Conservation (phyloP, 2,888 invertebrate species). For the Drosophila planitibia region DNA sequence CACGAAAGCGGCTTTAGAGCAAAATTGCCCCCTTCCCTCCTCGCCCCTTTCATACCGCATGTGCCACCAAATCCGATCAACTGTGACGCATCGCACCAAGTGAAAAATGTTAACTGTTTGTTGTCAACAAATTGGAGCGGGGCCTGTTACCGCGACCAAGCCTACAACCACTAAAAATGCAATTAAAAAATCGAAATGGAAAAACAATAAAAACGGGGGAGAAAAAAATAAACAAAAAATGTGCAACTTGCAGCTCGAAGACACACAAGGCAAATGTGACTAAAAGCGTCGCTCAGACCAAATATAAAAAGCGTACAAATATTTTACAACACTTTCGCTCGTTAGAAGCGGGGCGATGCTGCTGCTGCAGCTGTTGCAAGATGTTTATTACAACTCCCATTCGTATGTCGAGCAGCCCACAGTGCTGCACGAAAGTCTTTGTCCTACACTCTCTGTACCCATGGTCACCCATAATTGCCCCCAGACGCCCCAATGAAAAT, state of each 20-base stretch:
- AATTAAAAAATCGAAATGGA: slow-evolving; percentile 61
- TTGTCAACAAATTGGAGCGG: slow-evolving; percentile 81
- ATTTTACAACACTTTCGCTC: slow-evolving; percentile 80
- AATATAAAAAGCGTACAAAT: slow-evolving; percentile 50
- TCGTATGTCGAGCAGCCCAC: slow-evolving; percentile 25
- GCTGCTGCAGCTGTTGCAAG: slow-evolving; percentile 1
- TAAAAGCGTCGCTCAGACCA: slow-evolving; percentile 27
- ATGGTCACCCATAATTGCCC: slow-evolving; percentile 71
- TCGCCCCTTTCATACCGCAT: background rate
- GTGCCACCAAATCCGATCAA: slow-evolving; percentile 52
- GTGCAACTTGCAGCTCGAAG: slow-evolving; percentile 48
- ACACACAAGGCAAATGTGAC: slow-evolving; percentile 40
- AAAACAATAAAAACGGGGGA: slow-evolving; percentile 65
- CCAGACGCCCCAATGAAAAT: background rate
- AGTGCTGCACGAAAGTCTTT: slow-evolving; percentile 51
- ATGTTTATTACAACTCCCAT: slow-evolving; percentile 2
- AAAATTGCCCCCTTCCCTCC: background rate
- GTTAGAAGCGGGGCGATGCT: slow-evolving; percentile 73
- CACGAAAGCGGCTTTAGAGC: slow-evolving; percentile 62
- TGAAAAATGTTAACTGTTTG: slow-evolving; percentile 53
- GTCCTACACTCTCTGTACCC: slow-evolving; percentile 51
- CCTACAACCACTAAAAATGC: slow-evolving; percentile 67
- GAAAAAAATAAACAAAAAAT: slow-evolving; percentile 41
- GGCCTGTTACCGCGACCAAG: slow-evolving; percentile 56
- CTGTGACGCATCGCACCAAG: slow-evolving; percentile 71